These are phyloP conservation scores for Varanus salvator DNA, from an alignment of 2,113 vertebrate genomes.

Conservation along the genomic window DNA sequence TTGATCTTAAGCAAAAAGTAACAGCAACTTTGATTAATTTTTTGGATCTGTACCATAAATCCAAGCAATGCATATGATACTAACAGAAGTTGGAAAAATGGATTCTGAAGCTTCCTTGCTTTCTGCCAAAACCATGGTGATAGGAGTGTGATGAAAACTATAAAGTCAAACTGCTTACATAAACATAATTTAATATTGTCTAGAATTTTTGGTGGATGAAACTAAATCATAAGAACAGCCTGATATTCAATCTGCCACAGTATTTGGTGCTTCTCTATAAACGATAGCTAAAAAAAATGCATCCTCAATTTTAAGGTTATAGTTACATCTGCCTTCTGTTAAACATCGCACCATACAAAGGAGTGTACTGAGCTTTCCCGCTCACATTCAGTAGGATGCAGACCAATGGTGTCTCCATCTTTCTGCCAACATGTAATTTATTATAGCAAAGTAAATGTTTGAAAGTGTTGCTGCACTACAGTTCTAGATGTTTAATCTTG, in stretches of 20 bases:
- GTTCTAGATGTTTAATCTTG: conserved; percentile 36
- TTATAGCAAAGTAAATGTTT: conserved; percentile 34
- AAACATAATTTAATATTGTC: background rate
- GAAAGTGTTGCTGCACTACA: background rate
- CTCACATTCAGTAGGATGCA: conserved; percentile 23
- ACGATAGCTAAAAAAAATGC: conserved; percentile 42
- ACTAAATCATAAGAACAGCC: conserved; percentile 1
- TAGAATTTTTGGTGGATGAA: conserved; percentile 26
- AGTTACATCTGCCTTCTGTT: conserved; percentile 70
- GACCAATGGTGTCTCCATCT: conserved; percentile 41
- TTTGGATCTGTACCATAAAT: background rate
- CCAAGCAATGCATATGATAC: background rate
- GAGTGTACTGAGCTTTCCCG: conserved; percentile 56
- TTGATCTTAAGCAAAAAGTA: background rate
- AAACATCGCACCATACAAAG: conserved; percentile 60
- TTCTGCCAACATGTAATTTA: conserved; percentile 36
- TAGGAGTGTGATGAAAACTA: background rate
- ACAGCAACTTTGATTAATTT: background rate
- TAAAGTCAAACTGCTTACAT: background rate
- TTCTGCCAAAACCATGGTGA: background rate
- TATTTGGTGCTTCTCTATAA: conserved; percentile 49
- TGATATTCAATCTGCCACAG: conserved; percentile 27
- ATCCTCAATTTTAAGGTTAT: conserved; percentile 56
- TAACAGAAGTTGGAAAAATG: background rate
- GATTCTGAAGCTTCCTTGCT: too few relatives aligned